Conservation (phyloP, 2,888 invertebrate species). For the Chaitophorus viminalis region DNA sequence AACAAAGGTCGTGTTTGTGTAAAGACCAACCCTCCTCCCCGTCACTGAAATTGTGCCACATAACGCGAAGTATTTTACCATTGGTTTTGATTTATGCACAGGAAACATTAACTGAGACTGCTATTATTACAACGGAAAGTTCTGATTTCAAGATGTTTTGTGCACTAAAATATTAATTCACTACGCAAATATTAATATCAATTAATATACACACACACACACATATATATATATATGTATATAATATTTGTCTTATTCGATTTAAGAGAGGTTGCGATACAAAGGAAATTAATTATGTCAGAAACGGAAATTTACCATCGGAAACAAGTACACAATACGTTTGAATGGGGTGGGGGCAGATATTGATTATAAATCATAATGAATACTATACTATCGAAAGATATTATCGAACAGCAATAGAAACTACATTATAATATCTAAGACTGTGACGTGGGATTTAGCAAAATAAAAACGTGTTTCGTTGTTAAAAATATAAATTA, state of each 20-base stretch:
- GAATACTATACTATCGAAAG: not conserved
- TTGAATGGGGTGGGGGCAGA: too few species aligned
- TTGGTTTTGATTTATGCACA: constrained; percentile 30
- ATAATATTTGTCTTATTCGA: not conserved
- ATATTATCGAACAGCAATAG: not conserved
- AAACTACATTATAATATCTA: not conserved
- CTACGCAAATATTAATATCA: not conserved
- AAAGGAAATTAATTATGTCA: not conserved
- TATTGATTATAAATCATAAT: not conserved
- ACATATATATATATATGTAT: not conserved
- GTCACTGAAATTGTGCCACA: not conserved
- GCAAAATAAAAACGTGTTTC: not conserved
- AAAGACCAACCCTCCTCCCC: not conserved
- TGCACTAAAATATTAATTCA: constrained; percentile 1
- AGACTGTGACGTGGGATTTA: not conserved
- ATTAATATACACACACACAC: not conserved
- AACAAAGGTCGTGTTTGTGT: constrained; percentile 30
- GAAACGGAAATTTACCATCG: not conserved
- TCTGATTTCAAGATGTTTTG: constrained; percentile 40
- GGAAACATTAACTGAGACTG: constrained; percentile 11
- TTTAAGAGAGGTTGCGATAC: not conserved
- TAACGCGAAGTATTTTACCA: constrained; percentile 38
- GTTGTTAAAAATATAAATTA: not conserved
- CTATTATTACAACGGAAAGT: constrained; percentile 34
- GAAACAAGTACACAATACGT: not conserved